Conservation (phyloP, 1,140 invertebrate genomes). For the Panulirus ornatus region DNA sequence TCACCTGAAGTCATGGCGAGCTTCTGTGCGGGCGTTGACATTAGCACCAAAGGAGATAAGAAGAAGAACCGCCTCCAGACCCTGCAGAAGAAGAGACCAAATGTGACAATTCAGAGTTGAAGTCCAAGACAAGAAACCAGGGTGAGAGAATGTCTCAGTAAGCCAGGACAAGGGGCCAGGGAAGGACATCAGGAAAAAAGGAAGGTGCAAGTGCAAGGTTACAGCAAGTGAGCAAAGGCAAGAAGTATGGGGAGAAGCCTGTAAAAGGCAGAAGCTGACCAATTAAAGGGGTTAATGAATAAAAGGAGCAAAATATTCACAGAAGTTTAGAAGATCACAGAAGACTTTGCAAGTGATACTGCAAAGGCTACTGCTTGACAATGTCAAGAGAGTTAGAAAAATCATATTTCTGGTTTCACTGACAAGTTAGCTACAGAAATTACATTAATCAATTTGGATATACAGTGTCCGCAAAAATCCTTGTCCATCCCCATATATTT, state of each 20-base stretch:
- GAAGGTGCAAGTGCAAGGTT: background rate
- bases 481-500: no score
- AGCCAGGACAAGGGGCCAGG: background rate
- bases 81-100: slow-evolving; percentile 79
- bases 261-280: background rate
- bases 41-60: slow-evolving; percentile 89
- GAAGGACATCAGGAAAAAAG: background rate
- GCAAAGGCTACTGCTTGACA: no score
- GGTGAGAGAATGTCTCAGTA: no score
- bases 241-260: background rate
- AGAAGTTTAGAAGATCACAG: no score
- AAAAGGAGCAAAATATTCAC: no score
- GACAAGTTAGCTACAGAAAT: no score
- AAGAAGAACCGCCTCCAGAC: slow-evolving; percentile 86
- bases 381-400: no score
- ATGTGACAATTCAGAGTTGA: background rate
- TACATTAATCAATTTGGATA: no score
- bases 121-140: background rate
- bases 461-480: no score
- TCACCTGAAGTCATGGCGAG: slow-evolving; percentile 86
- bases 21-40: slow-evolving; percentile 89
- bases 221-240: background rate
- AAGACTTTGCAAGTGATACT: no score
- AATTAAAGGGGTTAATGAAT: no score
- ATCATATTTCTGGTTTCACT: no score